Evolutionary conservation across 2,888 invertebrate species (phyloP).

Genomic region (Sinodicranocentrus sp.): DNA sequence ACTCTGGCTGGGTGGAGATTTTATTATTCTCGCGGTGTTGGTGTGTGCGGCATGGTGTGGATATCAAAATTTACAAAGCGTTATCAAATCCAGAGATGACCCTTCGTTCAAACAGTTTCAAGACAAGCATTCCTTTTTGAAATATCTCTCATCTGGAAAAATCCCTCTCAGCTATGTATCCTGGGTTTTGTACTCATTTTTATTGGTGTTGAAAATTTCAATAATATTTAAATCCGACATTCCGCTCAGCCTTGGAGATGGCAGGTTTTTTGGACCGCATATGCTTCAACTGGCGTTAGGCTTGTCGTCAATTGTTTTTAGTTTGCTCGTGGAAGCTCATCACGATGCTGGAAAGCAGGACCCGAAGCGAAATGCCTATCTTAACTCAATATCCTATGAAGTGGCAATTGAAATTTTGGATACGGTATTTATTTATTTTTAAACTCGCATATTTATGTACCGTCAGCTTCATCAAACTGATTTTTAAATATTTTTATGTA

Average conservation of each 20-base stretch:
- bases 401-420: conserved; percentile 82
- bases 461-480: too few relatives aligned
- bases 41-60: conserved; percentile 53
- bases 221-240: conserved; percentile 80
- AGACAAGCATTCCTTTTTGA: conserved; percentile 31
- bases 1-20: conserved; percentile 72
- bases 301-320: conserved; percentile 80
- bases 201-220: conserved; percentile 80
- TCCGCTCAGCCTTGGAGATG: conserved; percentile 76
- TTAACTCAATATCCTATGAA: conserved; percentile 80
- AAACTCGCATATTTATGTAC: conserved; percentile 10
- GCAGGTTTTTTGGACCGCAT: conserved; percentile 79
- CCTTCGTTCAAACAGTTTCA: too few relatives aligned
- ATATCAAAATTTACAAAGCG: background rate
- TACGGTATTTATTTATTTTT: conserved; percentile 78
- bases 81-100: background rate
- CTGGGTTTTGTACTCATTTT: conserved; percentile 80
- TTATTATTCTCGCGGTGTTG: conserved; percentile 50
- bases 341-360: conserved; percentile 79
- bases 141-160: conserved; percentile 50
- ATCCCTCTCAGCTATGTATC: conserved; percentile 78
- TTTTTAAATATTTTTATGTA: conserved; percentile 1
- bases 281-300: conserved; percentile 79
- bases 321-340: conserved; percentile 81
- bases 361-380: conserved; percentile 79